Evolutionary conservation across 1,140 invertebrate species (phyloP).

Genomic region (Drosophila mojavensis): DNA sequence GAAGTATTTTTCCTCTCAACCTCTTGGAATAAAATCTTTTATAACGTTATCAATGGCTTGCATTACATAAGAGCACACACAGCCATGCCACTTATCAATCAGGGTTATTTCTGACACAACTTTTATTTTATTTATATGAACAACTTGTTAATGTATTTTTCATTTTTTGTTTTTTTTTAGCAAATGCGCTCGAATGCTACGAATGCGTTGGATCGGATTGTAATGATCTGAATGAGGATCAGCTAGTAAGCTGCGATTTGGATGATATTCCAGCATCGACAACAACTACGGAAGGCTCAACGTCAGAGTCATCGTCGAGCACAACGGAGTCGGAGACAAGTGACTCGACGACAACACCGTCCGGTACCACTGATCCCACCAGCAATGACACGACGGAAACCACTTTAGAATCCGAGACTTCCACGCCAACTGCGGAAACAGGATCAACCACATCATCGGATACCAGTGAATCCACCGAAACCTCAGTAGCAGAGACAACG

Average conservation of each 20-base stretch:
- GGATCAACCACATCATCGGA: no score
- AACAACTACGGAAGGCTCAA: neutral
- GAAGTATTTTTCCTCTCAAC: no score
- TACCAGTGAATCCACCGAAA: no score
- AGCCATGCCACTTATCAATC: neutral
- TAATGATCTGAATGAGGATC: constrained; percentile 13
- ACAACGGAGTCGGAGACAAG: neutral
- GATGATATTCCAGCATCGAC: constrained; percentile 10
- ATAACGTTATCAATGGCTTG: no score
- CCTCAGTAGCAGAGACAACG: no score
- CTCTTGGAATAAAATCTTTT: no score
- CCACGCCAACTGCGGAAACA: no score
- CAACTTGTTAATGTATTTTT: neutral
- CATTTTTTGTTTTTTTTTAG: constrained; percentile 26
- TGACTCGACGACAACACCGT: neutral
- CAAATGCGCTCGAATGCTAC: constrained; percentile 57
- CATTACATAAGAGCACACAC: no score
- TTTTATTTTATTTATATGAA: no score
- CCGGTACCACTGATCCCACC: no score
- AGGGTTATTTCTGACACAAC: neutral
- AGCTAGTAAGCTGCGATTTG: constrained; percentile 28
- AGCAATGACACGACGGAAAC: neutral
- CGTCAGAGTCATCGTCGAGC: neutral
- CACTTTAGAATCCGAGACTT: neutral
- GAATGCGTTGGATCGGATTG: constrained; percentile 53